phyloP scores from a whole-genome alignment of 2,797 vertebrate species.

The Menidia menidia region DNA sequence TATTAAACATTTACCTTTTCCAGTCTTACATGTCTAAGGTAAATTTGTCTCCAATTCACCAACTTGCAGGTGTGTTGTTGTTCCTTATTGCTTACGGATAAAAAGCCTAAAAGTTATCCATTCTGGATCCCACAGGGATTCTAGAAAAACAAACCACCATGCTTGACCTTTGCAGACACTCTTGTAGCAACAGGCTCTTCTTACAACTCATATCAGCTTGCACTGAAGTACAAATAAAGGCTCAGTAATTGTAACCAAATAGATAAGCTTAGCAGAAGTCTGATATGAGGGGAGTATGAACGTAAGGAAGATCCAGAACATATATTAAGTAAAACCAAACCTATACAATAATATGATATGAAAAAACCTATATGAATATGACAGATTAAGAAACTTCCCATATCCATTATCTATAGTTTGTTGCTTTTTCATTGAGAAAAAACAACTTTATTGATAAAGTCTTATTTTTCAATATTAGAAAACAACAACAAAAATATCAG shows the following conservation, averaged over 20 bases:
- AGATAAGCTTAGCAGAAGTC: slow-evolving; percentile 69
- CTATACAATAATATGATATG: too few species aligned
- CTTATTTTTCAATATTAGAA: slow-evolving; percentile 48
- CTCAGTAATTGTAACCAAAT: slow-evolving; percentile 81
- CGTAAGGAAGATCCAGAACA: slow-evolving; percentile 36
- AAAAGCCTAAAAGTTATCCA: slow-evolving; percentile 68
- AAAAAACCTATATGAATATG: slow-evolving; percentile 14
- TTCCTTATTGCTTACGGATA: slow-evolving; percentile 75
- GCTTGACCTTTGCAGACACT: slow-evolving; percentile 85
- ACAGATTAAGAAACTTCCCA: background rate
- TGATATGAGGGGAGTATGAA: slow-evolving; percentile 43
- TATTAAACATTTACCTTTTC: slow-evolving; percentile 54
- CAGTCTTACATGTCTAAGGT: slow-evolving; percentile 58
- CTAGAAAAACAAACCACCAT: slow-evolving; percentile 79
- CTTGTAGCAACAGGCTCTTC: slow-evolving; percentile 83
- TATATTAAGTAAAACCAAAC: slow-evolving; percentile 34
- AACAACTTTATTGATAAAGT: slow-evolving; percentile 1
- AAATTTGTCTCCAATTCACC: slow-evolving; percentile 72
- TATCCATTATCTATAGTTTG: slow-evolving; percentile 2
- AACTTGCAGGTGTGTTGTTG: slow-evolving; percentile 70
- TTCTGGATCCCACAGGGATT: slow-evolving; percentile 72
- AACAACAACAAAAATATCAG: background rate
- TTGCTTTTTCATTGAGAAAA: background rate
- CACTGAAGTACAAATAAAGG: slow-evolving; percentile 82
- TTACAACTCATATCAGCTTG: slow-evolving; percentile 85